Evolutionary conservation across 2,113 vertebrate genomes (phyloP).

Genomic region (Cinclus mexicanus): DNA sequence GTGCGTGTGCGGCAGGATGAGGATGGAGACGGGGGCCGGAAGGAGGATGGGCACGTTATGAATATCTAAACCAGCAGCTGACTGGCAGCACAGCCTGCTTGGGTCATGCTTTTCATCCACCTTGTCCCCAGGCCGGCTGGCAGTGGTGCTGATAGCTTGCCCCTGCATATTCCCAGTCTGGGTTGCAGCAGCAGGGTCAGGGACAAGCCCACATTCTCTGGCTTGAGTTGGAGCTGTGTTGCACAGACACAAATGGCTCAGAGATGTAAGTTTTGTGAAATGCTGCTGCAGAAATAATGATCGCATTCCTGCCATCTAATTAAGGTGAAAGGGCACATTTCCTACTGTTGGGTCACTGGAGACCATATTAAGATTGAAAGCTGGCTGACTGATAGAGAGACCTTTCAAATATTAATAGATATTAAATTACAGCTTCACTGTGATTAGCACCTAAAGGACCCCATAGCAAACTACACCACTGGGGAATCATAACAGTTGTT

Average conservation of each 20-base stretch:
- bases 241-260: background rate
- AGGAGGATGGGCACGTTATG: background rate
- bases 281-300: background rate
- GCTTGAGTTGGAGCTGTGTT: fast-evolving
- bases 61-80: background rate
- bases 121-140: background rate
- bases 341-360: background rate
- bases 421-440: background rate
- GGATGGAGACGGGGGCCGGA: background rate
- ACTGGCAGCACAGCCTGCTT: background rate
- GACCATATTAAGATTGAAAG: background rate
- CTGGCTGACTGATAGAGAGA: background rate
- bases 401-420: background rate
- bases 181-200: background rate
- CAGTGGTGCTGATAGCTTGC: background rate
- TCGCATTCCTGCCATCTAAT: constrained; percentile 20
- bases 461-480: background rate
- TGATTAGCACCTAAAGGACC: background rate
- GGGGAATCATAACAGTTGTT: background rate
- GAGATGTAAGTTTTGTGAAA: background rate
- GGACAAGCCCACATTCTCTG: background rate
- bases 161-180: background rate
- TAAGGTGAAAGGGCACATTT: constrained; percentile 37
- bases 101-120: background rate
- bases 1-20: background rate